phyloP scores from a whole-genome alignment of 2,888 invertebrate species.

The Lasioglossum oenotherae region DNA sequence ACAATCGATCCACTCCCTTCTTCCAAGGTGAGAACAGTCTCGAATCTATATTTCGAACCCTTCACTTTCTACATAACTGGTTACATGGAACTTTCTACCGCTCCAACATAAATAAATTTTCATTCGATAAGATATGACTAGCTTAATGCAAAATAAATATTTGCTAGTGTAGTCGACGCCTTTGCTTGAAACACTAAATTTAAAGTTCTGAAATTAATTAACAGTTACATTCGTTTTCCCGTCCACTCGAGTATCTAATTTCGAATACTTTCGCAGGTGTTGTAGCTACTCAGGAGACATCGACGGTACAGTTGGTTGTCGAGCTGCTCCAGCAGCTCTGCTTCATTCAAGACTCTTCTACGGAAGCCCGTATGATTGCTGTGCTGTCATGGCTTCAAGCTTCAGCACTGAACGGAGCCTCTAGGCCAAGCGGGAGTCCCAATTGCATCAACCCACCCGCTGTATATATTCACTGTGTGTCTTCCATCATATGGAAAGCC shows the following conservation, averaged over 20 bases:
- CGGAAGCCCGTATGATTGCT: slow-evolving; percentile 87
- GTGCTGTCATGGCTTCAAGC: slow-evolving; percentile 91
- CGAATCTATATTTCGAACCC: not conserved
- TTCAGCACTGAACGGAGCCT: slow-evolving; percentile 85
- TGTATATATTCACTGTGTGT: slow-evolving; percentile 90
- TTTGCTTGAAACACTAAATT: too few species aligned
- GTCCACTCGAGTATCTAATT: not conserved
- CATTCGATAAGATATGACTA: too few species aligned
- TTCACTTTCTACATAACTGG: not conserved
- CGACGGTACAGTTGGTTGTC: slow-evolving; percentile 88
- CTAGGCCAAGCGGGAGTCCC: slow-evolving; percentile 70
- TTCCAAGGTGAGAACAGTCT: slow-evolving; percentile 73
- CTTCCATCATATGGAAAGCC: slow-evolving; percentile 92
- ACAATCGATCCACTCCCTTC: slow-evolving; percentile 85
- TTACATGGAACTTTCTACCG: too few species aligned
- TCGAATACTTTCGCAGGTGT: slow-evolving; percentile 62
- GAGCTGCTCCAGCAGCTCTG: slow-evolving; percentile 93
- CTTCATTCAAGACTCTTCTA: slow-evolving; percentile 86
- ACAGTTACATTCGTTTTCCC: too few species aligned
- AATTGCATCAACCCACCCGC: slow-evolving; percentile 84
- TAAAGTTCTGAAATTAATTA: too few species aligned
- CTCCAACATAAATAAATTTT: too few species aligned
- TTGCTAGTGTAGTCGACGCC: too few species aligned
- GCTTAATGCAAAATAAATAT: too few species aligned
- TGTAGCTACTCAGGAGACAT: slow-evolving; percentile 77